Base-by-base conservation (phyloP, 2,113 vertebrate species). In the Syrmaticus mikado region DNA sequence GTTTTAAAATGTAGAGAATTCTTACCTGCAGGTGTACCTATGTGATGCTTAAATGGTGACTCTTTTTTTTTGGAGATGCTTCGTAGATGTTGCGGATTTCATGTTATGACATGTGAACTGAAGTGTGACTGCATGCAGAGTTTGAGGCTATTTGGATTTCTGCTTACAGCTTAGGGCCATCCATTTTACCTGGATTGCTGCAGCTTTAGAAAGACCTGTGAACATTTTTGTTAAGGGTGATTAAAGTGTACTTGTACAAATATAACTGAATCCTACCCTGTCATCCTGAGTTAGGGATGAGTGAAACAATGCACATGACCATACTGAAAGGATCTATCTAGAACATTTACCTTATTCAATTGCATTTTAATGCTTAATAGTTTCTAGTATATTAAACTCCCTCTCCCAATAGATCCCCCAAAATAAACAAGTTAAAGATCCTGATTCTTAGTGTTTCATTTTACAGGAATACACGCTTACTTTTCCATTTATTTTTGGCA, bases 401-500 rank as follows among this genome's bases (percentile, higher is more conserved):
- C 15, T 53, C 27, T 53, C 27, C 52, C 52, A 30, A 6, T 8
- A 28, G 52, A 16, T 53, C 27, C 27, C 27, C 27, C 27, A 28
- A 10, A 53, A 53, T 28, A 72, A 64, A 24, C 4, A 60, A n/a
- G 11, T 15, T 60, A 43, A 66, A 25, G 2, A 2, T 21, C 60
- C 48, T 80, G 64, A 12, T 67, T 75, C 36, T 40, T 43, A 46
- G 11, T 7, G 4, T 82, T 90, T 90, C 3, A 8, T 85, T 83
- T 93, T 64, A 36, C 38, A 46, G 18, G 24, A 73, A 71, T 52
- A 67, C 22, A 18, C 27, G 43, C 24, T 87, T 93, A 67, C 21
- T 88, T 83, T 32, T 81, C 52, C 32, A 74, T 93, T 94, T 81
- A 62, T 91, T 95, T 94, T 81, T 96, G 60, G 65, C 25, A 14